These are phyloP conservation scores for Phycodurus eques DNA, from an alignment of 2,113 vertebrate species.

Conservation along the genomic window DNA sequence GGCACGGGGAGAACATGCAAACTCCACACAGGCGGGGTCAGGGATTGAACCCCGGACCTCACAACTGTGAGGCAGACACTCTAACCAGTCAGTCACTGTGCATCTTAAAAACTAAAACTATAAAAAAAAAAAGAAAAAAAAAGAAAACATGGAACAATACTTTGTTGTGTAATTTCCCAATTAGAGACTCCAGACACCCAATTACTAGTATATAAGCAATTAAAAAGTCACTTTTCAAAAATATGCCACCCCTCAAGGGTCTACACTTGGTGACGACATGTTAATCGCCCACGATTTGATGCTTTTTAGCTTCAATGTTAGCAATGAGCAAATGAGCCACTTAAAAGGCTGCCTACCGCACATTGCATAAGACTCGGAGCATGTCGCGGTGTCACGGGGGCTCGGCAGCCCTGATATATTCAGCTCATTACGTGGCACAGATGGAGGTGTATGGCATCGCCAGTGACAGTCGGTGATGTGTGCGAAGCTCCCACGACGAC, in stretches of 20 bases:
- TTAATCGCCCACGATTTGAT: not conserved
- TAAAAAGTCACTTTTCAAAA: too few relatives aligned
- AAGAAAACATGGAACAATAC: too few relatives aligned
- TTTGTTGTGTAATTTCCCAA: too few relatives aligned
- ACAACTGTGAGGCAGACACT: too few relatives aligned
- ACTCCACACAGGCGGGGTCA: too few relatives aligned
- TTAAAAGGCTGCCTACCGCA: not conserved
- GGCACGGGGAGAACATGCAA: too few relatives aligned
- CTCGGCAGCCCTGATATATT: conserved; percentile 23
- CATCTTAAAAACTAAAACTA: too few relatives aligned
- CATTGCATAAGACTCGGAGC: conserved; percentile 6
- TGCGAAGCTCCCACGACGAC: not conserved
- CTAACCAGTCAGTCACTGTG: too few relatives aligned
- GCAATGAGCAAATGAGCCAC: not conserved
- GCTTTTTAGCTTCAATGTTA: not conserved
- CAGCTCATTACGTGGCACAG: conserved; percentile 16
- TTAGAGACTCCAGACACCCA: too few relatives aligned
- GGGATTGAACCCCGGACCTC: too few relatives aligned
- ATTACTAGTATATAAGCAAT: too few relatives aligned
- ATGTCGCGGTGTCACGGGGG: conserved; percentile 15
- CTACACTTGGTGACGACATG: not conserved
- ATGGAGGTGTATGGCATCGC: conserved; percentile 14
- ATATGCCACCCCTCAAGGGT: not conserved
- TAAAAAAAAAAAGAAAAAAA: too few relatives aligned
- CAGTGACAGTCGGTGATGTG: conserved; percentile 32